phyloP scores from a whole-genome alignment of 2,888 invertebrate genomes.

The Serrognathus titanus region DNA sequence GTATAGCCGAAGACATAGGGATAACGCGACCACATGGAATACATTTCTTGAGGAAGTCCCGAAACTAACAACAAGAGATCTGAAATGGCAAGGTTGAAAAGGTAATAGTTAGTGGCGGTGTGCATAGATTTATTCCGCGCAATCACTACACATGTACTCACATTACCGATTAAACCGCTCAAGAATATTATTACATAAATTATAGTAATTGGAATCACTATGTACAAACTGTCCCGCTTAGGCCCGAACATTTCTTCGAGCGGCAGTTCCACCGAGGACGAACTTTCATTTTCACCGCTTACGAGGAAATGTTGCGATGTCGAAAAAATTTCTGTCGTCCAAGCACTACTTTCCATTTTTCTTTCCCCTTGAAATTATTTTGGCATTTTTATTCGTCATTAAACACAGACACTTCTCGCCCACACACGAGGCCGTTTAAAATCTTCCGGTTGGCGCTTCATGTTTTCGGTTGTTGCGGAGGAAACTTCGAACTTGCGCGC shows the following conservation, averaged over 20 bases:
- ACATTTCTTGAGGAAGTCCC: constrained; percentile 81
- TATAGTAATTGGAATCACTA: constrained; percentile 71
- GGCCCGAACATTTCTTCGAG: constrained; percentile 24
- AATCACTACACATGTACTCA: constrained; percentile 84
- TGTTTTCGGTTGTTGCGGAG: too few relatives aligned
- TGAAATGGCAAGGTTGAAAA: constrained; percentile 81
- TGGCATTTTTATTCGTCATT: too few relatives aligned
- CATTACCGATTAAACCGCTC: constrained; percentile 76
- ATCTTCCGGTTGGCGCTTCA: too few relatives aligned
- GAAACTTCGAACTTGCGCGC: too few relatives aligned
- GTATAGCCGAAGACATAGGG: constrained; percentile 74
- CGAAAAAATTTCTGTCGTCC: too few relatives aligned
- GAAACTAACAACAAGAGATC: constrained; percentile 76
- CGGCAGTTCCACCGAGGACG: too few relatives aligned
- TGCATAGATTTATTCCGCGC: constrained; percentile 83
- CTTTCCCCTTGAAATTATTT: too few relatives aligned
- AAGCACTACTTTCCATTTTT: too few relatives aligned
- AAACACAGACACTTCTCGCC: too few relatives aligned
- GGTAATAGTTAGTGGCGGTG: constrained; percentile 75
- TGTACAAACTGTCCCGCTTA: constrained; percentile 53
- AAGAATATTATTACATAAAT: constrained; percentile 73
- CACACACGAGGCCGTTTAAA: too few relatives aligned
- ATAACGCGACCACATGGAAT: constrained; percentile 72
- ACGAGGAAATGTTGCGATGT: too few relatives aligned
- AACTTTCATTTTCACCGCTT: too few relatives aligned